These are phyloP conservation scores for Pheosia tremula DNA, from an alignment of 2,888 invertebrate species.

Conservation along the genomic window DNA sequence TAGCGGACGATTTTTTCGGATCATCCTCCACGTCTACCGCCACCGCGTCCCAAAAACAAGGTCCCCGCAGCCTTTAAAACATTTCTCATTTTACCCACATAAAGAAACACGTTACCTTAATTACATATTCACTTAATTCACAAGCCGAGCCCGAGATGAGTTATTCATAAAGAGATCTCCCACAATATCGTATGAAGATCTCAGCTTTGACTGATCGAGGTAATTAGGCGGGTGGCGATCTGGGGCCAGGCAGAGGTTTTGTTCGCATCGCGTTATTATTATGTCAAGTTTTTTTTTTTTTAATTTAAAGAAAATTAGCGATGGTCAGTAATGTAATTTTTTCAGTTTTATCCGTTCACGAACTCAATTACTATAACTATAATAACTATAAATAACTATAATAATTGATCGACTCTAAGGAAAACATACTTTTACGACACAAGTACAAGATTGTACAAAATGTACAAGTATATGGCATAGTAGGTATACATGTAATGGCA, in stretches of 20 bases:
- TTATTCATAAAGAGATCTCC: slow-evolving; percentile 48
- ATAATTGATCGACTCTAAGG: background rate
- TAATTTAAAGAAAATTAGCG: slow-evolving; percentile 12
- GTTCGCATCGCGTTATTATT: slow-evolving; percentile 46
- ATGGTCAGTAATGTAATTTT: slow-evolving; percentile 16
- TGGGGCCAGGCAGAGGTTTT: slow-evolving; percentile 55
- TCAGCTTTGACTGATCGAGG: slow-evolving; percentile 59
- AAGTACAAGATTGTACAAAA: background rate
- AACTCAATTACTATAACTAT: too few relatives aligned
- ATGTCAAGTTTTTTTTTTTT: slow-evolving; percentile 48
- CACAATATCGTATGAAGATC: slow-evolving; percentile 59
- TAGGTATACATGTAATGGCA: too few relatives aligned
- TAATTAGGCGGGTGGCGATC: slow-evolving; percentile 55
- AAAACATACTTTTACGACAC: background rate
- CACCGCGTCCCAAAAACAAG: background rate
- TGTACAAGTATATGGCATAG: too few relatives aligned
- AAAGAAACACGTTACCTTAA: slow-evolving; percentile 45
- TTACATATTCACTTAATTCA: slow-evolving; percentile 54
- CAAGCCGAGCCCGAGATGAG: slow-evolving; percentile 32
- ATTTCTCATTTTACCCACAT: slow-evolving; percentile 33
- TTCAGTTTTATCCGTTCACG: slow-evolving; percentile 3
- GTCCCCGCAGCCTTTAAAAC: slow-evolving; percentile 13
- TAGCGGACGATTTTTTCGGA: background rate
- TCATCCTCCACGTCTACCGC: background rate
- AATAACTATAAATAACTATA: too few relatives aligned